A percentile compares a stretch with the other conserved stretches of the same genome.
Evolutionary conservation across 37 sponge, comb jelly and placozoan genomes (phyloP).

Genomic region (Dysidea cf. avara): DNA sequence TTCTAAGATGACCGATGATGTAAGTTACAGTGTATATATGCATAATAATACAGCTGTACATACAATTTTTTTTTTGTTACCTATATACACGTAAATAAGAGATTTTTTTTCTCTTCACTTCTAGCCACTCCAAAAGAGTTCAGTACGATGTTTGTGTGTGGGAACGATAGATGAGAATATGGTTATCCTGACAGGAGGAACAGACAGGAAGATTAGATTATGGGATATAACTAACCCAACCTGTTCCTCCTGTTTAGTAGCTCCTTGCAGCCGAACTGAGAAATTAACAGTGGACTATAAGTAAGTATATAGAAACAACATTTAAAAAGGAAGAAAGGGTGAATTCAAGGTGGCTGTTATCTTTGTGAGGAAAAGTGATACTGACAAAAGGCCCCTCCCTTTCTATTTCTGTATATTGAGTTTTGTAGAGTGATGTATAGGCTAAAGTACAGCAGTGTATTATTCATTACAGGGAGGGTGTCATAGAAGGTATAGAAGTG

Average conservation of each 20-base stretch:
- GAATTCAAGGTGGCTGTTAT: neutral
- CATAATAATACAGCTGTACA: too few relatives aligned
- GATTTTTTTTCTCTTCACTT: neutral
- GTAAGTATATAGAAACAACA: slow-evolving; percentile 12
- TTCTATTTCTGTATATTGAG: too few relatives aligned
- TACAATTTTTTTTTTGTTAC: too few relatives aligned
- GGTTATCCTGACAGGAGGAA: slow-evolving; percentile 74
- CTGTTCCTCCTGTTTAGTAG: slow-evolving; percentile 49
- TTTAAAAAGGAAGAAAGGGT: neutral
- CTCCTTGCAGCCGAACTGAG: slow-evolving; percentile 20
- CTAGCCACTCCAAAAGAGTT: slow-evolving; percentile 46
- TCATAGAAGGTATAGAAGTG: slow-evolving; percentile 72
- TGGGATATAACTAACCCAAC: slow-evolving; percentile 70
- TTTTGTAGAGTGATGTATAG: too few relatives aligned
- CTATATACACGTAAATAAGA: too few relatives aligned
- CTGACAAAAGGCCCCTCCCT: too few relatives aligned
- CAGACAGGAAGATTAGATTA: slow-evolving; percentile 66
- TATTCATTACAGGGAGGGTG: slow-evolving; percentile 31
- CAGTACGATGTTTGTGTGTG: slow-evolving; percentile 47
- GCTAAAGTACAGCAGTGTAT: too few relatives aligned
- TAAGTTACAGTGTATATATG: too few relatives aligned
- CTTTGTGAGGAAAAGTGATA: too few relatives aligned
- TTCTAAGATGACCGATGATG: slow-evolving; percentile 44
- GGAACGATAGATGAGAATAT: slow-evolving; percentile 50
- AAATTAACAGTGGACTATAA: slow-evolving; percentile 28